Evolutionary conservation across 1,140 invertebrate genomes (phyloP).

Genomic region (Drosophila aff.): DNA sequence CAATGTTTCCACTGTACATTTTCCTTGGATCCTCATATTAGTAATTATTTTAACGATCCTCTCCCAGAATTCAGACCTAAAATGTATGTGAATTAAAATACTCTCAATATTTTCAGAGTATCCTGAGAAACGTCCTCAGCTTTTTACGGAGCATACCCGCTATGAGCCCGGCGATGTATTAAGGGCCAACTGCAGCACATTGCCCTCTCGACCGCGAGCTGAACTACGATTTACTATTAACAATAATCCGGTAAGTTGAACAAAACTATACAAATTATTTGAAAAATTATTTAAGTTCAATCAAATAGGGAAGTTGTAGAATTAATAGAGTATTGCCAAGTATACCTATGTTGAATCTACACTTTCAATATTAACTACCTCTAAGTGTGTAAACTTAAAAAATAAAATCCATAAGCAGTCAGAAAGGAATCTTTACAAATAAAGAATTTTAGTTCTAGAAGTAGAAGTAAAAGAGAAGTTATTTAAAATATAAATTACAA

Average conservation of each 20-base stretch:
- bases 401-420: not conserved
- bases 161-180: conserved; percentile 91
- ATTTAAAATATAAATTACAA: too few species aligned
- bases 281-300: not conserved
- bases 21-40: too few species aligned
- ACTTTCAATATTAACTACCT: not conserved
- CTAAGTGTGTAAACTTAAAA: not conserved
- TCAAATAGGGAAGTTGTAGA: not conserved
- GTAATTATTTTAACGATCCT: too few species aligned
- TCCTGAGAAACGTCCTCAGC: conserved; percentile 87
- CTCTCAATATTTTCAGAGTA: conserved; percentile 85
- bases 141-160: conserved; percentile 88
- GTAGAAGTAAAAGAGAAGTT: not conserved
- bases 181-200: conserved; percentile 91
- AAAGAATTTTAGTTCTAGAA: not conserved
- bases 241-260: conserved; percentile 89
- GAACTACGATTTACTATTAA: conserved; percentile 91
- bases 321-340: not conserved
- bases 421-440: not conserved
- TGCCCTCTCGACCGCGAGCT: conserved; percentile 89
- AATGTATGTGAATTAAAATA: conserved; percentile 26
- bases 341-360: not conserved
- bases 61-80: too few species aligned
- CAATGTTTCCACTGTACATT: too few species aligned
- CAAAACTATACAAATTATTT: not conserved